Base-by-base conservation (phyloP, 2,797 vertebrate genomes). In the Sebastes itinus region DNA sequence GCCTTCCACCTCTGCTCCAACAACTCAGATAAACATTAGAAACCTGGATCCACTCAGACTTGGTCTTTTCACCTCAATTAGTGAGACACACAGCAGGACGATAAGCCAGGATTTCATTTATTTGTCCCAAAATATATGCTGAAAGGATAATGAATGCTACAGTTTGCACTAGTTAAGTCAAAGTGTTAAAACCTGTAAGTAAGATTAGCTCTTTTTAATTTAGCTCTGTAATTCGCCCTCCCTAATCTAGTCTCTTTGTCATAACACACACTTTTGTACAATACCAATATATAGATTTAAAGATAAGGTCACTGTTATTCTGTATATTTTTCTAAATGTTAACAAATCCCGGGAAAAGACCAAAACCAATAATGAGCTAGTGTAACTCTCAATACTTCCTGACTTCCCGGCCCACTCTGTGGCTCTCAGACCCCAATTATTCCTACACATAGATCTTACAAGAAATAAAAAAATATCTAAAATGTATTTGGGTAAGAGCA, bases 61-160 rank as follows among this genome's bases (percentile, higher is more conserved):
- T 25, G 60, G 27, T 75, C 85, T 78, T 82, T 74, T 86, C 61
- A 89, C 84, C 85, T 81, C 75, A 87, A 85, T 91, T 83, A 89
- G 58, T 18, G 71, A 72, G 60, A 77, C 56, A 46, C 77, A 52
- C 25, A 73, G 61, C 46, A 9, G n/a, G 63, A 67, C 25, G 62
- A 88, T 75, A 60, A 78, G 52, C 18, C 60, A 4, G 54, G 68
- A 75, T 78, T 80, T 75, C 7, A 77, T 86, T 46, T 63, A 69
- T 91, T 83, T 82, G 66, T 81, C 55, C 2, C 27, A 75, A 78
- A 70, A 58, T 65, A 33, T 59, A 3, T 68, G 25, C 12, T 66
- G 12, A 65, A 72, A 69, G 52, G 20, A 35, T 74, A 80, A 78
- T 75, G 54, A 70, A 62, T 25, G 27, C 28, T 38, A 18, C 18